A percentile compares a stretch with the other conserved stretches of the same genome.
phyloP scores from a whole-genome alignment of 2,888 invertebrate genomes.

The Drosophila siamana region DNA sequence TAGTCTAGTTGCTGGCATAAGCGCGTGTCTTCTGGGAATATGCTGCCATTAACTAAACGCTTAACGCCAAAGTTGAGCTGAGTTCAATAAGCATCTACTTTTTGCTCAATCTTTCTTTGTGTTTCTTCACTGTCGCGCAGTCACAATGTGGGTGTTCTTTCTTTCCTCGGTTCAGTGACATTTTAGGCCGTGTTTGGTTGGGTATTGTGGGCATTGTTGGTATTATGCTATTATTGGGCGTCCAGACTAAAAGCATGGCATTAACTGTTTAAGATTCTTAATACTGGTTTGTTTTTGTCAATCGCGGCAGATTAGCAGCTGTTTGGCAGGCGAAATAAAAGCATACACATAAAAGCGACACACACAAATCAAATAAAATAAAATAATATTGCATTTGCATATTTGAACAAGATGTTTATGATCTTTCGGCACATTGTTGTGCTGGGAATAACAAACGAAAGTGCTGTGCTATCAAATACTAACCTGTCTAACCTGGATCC shows the following conservation, averaged over 20 bases:
- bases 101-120: neutral
- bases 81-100: slow-evolving; percentile 34
- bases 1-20: slow-evolving; percentile 10
- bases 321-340: slow-evolving; percentile 42
- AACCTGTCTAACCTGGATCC: slow-evolving; percentile 64
- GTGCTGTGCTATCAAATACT: slow-evolving; percentile 67
- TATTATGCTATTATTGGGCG: neutral
- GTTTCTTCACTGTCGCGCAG: neutral
- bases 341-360: slow-evolving; percentile 36
- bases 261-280: slow-evolving; percentile 12
- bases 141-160: slow-evolving; percentile 48
- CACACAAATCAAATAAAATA: slow-evolving; percentile 66
- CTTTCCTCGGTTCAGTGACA: slow-evolving; percentile 53
- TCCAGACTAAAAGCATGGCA: slow-evolving; percentile 13
- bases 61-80: slow-evolving; percentile 38
- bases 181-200: slow-evolving; percentile 25
- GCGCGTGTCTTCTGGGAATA: slow-evolving; percentile 46
- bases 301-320: slow-evolving; percentile 40
- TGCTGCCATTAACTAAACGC: slow-evolving; percentile 38
- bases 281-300: slow-evolving; percentile 39
- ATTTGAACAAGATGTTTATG: slow-evolving; percentile 60
- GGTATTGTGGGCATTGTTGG: neutral
- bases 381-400: slow-evolving; percentile 63
- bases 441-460: slow-evolving; percentile 67
- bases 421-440: slow-evolving; percentile 61